Evolutionary conservation across 2,113 vertebrate species (phyloP), one percentile per base, ranked within the genome.

Genomic region (Diphyllodes magnificus): DNA sequence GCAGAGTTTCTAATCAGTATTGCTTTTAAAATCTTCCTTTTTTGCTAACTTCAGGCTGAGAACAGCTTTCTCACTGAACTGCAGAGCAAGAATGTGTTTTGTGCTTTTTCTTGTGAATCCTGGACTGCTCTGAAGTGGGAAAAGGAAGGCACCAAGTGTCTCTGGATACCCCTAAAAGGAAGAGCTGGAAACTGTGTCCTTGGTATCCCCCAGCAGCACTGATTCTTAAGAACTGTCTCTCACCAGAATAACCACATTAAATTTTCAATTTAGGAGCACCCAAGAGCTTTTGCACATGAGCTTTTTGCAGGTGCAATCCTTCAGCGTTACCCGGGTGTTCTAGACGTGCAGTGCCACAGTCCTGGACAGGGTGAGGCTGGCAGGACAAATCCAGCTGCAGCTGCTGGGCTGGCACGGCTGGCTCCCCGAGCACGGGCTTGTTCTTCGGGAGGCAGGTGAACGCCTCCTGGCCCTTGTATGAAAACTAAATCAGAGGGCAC

Each of bases 401-500:
- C 5, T 40, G 24, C 78, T 20, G 30, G 54, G 54, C 70, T 50
- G 61, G 60, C 57, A 28, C 0, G 3, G 33, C 60, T 57, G 71
- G 22, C 30, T 66, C 47, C 44, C 51, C 0, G 3, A 28, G 27
- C 3, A 1, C 0, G 0, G 54, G 13, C 27, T 57, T 5, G 7
- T 37, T 78, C 64, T 80, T 57, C 50, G 53, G 76, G 56, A 84
- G 39, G 27, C 53, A 73, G 60, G 66, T 63, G 66, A 89, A 35
- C 0, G 5, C 9, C 73, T 75, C 37, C 13, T 6, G 1, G 57
- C 45, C 59, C 40, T 49, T 25, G 9, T 13, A 18, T n/a, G 53
- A 56, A 72, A 90, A 77, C 20, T 31, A 42, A 72, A 92, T 1
- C n/a, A 61, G 66, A 70, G 83, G 57, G 35, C 1, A 2, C 56